Base-by-base conservation (phyloP, 2,113 vertebrate genomes). In the Apaloderma vittatum region DNA sequence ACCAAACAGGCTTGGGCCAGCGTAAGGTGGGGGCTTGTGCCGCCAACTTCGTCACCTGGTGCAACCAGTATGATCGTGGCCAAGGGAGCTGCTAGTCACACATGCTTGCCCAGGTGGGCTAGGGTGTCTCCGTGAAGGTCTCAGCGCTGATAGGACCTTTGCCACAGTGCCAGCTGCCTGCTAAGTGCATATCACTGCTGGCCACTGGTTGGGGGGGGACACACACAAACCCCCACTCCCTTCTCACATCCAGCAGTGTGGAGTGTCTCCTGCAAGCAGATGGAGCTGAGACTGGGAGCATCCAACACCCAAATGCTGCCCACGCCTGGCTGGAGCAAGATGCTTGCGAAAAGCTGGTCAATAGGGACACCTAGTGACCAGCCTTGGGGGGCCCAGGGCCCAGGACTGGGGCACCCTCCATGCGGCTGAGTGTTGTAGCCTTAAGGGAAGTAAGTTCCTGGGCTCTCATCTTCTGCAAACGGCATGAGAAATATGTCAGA, bases 331-430 rank as follows among this genome's bases (percentile, higher is more conserved):
- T 16, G 57, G 54, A 51, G 49, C n/a, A 8, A 51, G 27, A 52
- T 16, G 12, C 7, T 0, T 1, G 15, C 51, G 34, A 94, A 97
- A 77, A 40, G 32, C 48, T 57, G 80, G 88, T 66, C 49, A 43
- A 89, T 68, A 40, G 76, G 80, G 97, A 95, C 97, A 94, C n/a
- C 96, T 97, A 93, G 95, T 75, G 97, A 80, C 51, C 58, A 49
- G 37, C 30, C 15, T 3, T 23, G 23, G 43, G 26, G 32, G 13
- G n/a, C 6, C 15, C 58, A 6, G 27, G 26, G 20, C 26, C 7
- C 2, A 15, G 27, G 9, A n/a, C 3, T 0, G 12, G 29, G 20
- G 12, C 18, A 20, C 6, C 22, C 22, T 3, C 57, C 12, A 20
- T 3, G 6, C 32, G 36, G 8, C 13, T 7, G 90, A 27, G 29